Conservation (phyloP, 2,888 invertebrate species). For the Celastrina argiolus region DNA sequence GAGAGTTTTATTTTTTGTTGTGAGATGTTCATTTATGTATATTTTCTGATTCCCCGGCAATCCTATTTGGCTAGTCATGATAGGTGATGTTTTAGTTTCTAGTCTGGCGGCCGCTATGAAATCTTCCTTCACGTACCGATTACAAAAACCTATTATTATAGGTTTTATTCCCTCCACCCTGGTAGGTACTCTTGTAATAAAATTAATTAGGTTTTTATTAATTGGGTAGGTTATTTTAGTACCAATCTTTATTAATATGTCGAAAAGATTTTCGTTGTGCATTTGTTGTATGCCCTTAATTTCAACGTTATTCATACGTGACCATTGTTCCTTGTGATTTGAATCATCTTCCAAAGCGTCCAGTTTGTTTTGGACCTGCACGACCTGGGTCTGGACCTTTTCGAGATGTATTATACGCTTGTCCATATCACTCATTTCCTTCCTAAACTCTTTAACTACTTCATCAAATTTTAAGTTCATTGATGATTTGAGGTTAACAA, state of each 20-base stretch:
- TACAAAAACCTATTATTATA: neutral
- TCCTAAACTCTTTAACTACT: too few species aligned
- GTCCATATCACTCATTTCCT: too few species aligned
- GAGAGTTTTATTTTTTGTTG: neutral
- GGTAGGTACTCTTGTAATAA: neutral
- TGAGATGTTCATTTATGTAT: too few species aligned
- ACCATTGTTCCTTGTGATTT: neutral
- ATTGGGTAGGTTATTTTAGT: neutral
- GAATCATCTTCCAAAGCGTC: too few species aligned
- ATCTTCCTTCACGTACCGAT: slow-evolving; percentile 13
- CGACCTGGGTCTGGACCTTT: too few species aligned
- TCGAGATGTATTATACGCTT: too few species aligned
- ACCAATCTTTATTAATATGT: neutral
- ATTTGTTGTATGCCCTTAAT: neutral
- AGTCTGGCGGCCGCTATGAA: slow-evolving; percentile 1
- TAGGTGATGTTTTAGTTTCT: neutral
- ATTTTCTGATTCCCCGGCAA: neutral
- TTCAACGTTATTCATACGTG: neutral
- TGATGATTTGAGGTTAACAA: too few species aligned
- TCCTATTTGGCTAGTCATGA: neutral
- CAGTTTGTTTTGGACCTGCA: too few species aligned
- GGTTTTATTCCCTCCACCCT: neutral
- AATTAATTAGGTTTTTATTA: neutral
- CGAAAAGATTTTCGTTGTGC: neutral
- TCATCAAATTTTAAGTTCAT: too few species aligned